These are phyloP conservation scores for Genyomyrus donnyi DNA, from an alignment of 2,113 vertebrate species.

Conservation along the genomic window DNA sequence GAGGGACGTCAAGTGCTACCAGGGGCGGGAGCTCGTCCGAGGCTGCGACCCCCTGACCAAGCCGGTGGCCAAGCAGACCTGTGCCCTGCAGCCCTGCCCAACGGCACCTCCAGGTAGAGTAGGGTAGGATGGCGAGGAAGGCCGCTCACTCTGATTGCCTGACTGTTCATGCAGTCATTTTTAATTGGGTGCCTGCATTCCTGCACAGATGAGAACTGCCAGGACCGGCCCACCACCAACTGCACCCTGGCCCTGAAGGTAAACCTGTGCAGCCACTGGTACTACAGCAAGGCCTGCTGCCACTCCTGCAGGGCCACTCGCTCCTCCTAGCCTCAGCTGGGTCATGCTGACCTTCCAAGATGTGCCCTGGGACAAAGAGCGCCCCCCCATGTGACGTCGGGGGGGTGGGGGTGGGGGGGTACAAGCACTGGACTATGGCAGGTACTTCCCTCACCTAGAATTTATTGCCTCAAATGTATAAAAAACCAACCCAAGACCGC, in stretches of 20 bases:
- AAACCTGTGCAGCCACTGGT: constrained; percentile 96
- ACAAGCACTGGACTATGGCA: background rate
- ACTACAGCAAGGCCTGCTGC: constrained; percentile 98
- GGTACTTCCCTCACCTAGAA: background rate
- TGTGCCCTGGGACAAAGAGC: background rate
- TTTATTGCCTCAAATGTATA: background rate
- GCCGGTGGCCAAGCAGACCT: constrained; percentile 86
- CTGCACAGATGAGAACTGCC: constrained; percentile 85
- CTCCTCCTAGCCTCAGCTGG: constrained; percentile 38
- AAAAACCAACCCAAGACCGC: background rate
- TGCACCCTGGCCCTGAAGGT: constrained; percentile 93
- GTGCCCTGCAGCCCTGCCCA: constrained; percentile 86
- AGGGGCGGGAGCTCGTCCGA: constrained; percentile 82
- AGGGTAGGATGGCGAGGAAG: background rate
- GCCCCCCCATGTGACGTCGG: background rate
- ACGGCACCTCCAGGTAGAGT: constrained; percentile 83
- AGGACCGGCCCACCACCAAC: constrained; percentile 92
- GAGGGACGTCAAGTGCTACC: constrained; percentile 95
- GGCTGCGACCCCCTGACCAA: constrained; percentile 89
- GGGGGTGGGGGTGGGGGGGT: background rate
- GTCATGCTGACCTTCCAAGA: background rate
- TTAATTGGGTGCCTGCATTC: background rate
- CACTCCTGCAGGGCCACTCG: constrained; percentile 72
- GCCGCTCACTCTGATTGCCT: background rate
- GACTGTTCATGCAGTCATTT: background rate